Base-by-base conservation (phyloP, 2,113 vertebrate species). In the Heloderma charlesbogerti region DNA sequence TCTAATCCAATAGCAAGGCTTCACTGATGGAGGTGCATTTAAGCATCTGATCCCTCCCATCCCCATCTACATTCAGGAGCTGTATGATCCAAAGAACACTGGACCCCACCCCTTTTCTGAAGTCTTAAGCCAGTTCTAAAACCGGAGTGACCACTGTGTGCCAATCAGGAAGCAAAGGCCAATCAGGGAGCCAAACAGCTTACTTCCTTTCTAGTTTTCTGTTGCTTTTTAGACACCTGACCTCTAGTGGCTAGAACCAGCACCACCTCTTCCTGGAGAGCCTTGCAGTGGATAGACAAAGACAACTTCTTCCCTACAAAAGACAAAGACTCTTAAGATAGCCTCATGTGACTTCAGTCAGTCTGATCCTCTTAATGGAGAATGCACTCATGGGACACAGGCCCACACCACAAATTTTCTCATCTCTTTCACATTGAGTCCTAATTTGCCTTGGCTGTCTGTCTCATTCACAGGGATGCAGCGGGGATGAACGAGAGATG, bases 401-500 rank as follows among this genome's bases (percentile, higher is more conserved):
- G 3, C 16, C 75, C n/a, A 77, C 20, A 10, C 34, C 15, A 74
- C 72, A 18, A 74, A n/a, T 6, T 2, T 51, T 75, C 72, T 1
- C 18, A 2, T 37, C 34, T 60, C 27, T 86, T 74, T 57, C 66
- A 81, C 69, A 15, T 31, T 78, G 4, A 16, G 4, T 57, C 66
- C 94, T 78, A 84, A 22, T 84, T 13, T 29, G 16, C 3, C 82
- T 83, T 45, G 18, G 57, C 91, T 60, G 94, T n/a, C 43, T 54
- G 1, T 84, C 79, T 54, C 78, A 43, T 37, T 29, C 71, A 12
- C 95, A 99, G 98, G 98, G 98, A 43, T 99, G 98, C 97, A 99
- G 97, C 0, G 98, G 98, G 1, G 98, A 99, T 86, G 98, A 99
- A 96, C 96, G 98, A 71, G 97, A 98, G 95, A 98, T 99, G 98